Conservation (phyloP, 2,797 vertebrate genomes). For the Crocodylus rhombifer region DNA sequence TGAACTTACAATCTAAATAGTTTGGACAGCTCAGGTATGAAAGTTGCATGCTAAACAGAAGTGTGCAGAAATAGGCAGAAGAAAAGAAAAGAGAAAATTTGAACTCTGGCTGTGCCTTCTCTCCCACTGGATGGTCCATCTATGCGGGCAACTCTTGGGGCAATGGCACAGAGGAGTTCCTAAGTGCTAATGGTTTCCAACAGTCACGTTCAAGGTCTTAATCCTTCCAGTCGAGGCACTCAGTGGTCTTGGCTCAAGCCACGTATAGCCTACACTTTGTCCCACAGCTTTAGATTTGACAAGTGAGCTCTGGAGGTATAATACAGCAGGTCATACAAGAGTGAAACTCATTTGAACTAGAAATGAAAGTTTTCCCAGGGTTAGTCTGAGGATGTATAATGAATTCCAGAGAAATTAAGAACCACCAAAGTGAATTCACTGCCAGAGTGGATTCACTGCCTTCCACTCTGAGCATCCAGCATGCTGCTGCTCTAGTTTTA, state of each 20-base stretch:
- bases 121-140: not conserved
- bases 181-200: not conserved
- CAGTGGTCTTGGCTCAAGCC: not conserved
- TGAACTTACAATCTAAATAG: not conserved
- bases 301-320: not conserved
- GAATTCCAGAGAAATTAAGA: not conserved
- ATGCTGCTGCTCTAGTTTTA: not conserved
- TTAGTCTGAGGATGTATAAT: not conserved
- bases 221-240: fast-evolving
- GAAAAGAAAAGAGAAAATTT: not conserved
- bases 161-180: not conserved
- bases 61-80: not conserved
- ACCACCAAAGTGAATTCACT: not conserved
- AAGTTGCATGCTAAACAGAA: not conserved
- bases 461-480: not conserved
- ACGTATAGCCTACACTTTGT: not conserved
- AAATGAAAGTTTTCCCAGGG: not conserved
- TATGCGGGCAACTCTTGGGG: not conserved
- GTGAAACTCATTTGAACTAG: not conserved
- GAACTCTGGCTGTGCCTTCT: not conserved
- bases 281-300: not conserved
- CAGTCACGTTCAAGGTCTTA: not conserved
- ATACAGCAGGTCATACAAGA: fast-evolving
- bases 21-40: not conserved
- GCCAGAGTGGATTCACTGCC: not conserved